Percentiles rank a stretch among this genome's conserved stretches.
These are phyloP conservation scores for Lordiphosa andalusiaca DNA, from an alignment of 2,888 invertebrate genomes.

Conservation along the genomic window DNA sequence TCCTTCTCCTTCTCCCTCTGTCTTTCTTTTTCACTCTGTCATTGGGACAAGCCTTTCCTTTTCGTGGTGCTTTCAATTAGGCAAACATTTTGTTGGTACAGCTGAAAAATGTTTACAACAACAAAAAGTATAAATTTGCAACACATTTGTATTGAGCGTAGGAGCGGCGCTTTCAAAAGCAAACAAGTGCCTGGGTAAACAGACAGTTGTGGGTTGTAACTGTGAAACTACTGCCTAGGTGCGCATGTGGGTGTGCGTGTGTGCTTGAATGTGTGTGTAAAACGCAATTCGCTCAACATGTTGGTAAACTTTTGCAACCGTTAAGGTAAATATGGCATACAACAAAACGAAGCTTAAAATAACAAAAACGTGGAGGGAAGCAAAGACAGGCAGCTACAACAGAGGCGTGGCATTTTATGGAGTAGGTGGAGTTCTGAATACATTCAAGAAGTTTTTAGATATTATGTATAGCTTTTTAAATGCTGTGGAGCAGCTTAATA, in stretches of 20 bases:
- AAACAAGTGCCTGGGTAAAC: constrained; percentile 42
- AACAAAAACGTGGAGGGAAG: constrained; percentile 23
- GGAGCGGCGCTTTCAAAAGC: constrained; percentile 16
- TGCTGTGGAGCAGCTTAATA: too few relatives aligned
- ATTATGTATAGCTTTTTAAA: too few relatives aligned
- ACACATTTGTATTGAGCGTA: constrained; percentile 22
- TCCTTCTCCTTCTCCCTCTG: neutral
- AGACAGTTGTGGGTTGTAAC: constrained; percentile 19
- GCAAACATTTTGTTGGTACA: constrained; percentile 10
- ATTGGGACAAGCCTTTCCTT: too few relatives aligned
- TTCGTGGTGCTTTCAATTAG: constrained; percentile 12
- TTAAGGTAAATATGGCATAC: constrained; percentile 49
- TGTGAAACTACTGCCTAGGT: constrained; percentile 2
- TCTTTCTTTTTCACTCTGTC: too few relatives aligned
- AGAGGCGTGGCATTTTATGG: too few relatives aligned
- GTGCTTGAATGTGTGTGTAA: constrained; percentile 29
- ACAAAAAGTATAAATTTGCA: constrained; percentile 12
- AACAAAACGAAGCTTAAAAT: constrained; percentile 44
- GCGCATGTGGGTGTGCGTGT: constrained; percentile 18
- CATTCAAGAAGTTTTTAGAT: too few relatives aligned
- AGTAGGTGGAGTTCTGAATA: too few relatives aligned
- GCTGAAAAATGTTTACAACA: neutral
- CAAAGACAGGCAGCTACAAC: too few relatives aligned
- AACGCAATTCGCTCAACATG: constrained; percentile 62
- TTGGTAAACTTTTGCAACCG: constrained; percentile 58